Evolutionary conservation across 2,113 vertebrate species (phyloP).

Genomic region (Pteruthius melanotis): DNA sequence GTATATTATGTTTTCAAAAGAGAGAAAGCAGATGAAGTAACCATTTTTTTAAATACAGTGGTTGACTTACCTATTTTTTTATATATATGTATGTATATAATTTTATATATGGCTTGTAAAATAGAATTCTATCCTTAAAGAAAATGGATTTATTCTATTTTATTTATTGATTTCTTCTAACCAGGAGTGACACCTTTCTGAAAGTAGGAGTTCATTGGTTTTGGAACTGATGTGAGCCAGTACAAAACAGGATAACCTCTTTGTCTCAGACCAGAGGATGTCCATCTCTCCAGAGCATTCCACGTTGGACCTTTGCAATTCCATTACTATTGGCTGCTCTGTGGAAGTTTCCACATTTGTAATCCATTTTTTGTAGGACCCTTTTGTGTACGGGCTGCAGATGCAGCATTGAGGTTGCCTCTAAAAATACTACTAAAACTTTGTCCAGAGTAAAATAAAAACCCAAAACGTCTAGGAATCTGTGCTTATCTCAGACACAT

Average conservation of each 20-base stretch:
- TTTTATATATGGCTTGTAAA: not conserved
- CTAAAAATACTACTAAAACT: not conserved
- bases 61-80: not conserved
- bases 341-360: not conserved
- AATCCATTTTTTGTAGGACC: not conserved
- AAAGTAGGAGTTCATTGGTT: not conserved
- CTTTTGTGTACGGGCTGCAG: not conserved
- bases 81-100: not conserved
- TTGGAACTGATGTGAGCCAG: fast-evolving
- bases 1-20: not conserved
- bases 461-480: not conserved
- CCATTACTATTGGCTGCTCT: not conserved
- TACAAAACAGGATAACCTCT: not conserved
- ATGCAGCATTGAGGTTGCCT: not conserved
- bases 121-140: not conserved
- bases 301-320: not conserved
- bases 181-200: not conserved
- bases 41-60: not conserved
- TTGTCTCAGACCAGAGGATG: not conserved
- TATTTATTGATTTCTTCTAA: not conserved
- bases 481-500: not conserved
- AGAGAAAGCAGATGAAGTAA: not conserved
- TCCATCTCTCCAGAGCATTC: not conserved
- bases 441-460: not conserved
- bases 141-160: not conserved